Evolutionary conservation across 2,113 vertebrate species (phyloP).

Genomic region (Ochotona curzoniae): DNA sequence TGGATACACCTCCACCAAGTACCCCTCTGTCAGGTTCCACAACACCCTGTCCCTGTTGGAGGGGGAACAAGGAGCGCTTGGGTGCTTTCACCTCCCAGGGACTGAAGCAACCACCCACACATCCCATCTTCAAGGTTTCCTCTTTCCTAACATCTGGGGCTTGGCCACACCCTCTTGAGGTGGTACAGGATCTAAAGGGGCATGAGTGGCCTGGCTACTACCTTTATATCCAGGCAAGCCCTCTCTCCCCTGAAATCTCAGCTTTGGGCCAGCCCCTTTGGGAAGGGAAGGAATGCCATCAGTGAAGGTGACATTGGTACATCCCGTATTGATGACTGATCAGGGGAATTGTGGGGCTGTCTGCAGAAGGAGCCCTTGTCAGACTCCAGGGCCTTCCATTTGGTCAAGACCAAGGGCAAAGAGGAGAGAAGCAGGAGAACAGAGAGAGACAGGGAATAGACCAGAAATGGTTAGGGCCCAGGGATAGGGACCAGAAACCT

Average conservation of each 20-base stretch:
- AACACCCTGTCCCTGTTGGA: not conserved
- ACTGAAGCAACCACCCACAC: not conserved
- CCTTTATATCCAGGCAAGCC: not conserved
- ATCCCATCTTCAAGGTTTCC: not conserved
- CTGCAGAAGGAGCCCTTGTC: conserved; percentile 40
- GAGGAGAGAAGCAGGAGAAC: conserved; percentile 35
- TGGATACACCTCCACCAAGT: not conserved
- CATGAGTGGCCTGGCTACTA: not conserved
- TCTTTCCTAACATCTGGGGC: not conserved
- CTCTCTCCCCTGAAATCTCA: not conserved
- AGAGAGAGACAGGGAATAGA: not conserved
- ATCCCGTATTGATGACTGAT: conserved; percentile 72
- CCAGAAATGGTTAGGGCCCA: not conserved
- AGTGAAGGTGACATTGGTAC: conserved; percentile 76
- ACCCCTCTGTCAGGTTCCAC: not conserved
- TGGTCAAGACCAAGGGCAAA: conserved; percentile 73
- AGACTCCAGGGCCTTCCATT: conserved; percentile 1
- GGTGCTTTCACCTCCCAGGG: not conserved
- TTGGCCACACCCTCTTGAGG: not conserved
- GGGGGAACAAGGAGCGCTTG: not conserved
- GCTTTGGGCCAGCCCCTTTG: conserved; percentile 47
- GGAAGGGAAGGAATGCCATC: conserved; percentile 54
- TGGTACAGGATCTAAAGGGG: not conserved
- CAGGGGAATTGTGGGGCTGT: conserved; percentile 44
- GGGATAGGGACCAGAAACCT: not conserved